Percentiles rank a stretch among this genome's conserved stretches.
These are phyloP conservation scores for Toxotes lorentzi DNA, from an alignment of 2,797 vertebrate genomes.

Conservation along the genomic window DNA sequence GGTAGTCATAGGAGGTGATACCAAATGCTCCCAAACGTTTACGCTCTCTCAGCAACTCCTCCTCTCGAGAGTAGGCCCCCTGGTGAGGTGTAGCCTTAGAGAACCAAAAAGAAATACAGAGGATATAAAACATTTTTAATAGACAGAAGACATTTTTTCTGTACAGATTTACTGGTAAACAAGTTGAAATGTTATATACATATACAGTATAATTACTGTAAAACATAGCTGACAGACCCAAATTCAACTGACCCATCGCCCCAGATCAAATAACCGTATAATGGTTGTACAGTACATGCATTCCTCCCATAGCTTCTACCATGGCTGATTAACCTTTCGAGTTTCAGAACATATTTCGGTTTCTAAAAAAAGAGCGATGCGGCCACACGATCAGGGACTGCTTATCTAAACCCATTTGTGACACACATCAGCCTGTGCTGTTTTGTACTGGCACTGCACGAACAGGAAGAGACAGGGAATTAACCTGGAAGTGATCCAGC, in stretches of 20 bases:
- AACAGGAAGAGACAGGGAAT: constrained; percentile 7
- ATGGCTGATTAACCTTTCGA: not conserved
- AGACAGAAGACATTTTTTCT: not conserved
- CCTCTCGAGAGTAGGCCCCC: constrained; percentile 95
- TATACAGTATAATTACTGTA: not conserved
- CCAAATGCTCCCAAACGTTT: constrained; percentile 96
- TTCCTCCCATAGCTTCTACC: constrained; percentile 8
- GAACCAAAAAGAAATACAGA: constrained; percentile 16
- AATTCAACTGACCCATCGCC: not conserved
- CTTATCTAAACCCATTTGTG: constrained; percentile 2
- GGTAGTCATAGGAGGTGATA: constrained; percentile 98
- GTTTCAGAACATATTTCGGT: not conserved
- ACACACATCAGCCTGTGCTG: not conserved
- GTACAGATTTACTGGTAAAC: not conserved
- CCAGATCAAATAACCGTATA: not conserved
- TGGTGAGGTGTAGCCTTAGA: constrained; percentile 94
- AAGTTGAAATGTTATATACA: not conserved
- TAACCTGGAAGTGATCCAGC: constrained; percentile 97
- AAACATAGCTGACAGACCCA: constrained; percentile 7
- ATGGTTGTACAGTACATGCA: not conserved
- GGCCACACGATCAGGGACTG: not conserved
- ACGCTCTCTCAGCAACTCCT: constrained; percentile 94
- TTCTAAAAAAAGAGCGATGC: not conserved
- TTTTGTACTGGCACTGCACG: not conserved
- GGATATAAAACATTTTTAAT: not conserved